Evolutionary conservation across 2,113 vertebrate species (phyloP).

Genomic region (Gallinago media): DNA sequence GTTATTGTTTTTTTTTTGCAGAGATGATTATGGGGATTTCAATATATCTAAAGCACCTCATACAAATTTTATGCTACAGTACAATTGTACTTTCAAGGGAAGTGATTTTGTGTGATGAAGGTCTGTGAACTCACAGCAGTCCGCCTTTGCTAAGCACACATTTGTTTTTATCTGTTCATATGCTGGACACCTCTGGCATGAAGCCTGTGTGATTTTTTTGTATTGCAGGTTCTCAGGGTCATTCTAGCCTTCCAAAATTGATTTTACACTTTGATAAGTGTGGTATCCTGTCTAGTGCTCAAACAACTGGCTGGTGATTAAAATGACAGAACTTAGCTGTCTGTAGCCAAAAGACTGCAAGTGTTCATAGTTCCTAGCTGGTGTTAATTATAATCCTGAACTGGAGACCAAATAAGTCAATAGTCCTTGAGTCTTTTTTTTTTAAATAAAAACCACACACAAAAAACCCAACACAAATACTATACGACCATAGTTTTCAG

Average conservation of each 20-base stretch:
- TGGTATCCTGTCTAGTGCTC: not conserved
- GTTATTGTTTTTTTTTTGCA: not conserved
- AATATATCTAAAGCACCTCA: not conserved
- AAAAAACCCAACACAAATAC: not conserved
- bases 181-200: not conserved
- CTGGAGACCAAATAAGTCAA: not conserved
- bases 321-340: not conserved
- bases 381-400: not conserved
- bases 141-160: not conserved
- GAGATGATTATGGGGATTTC: not conserved
- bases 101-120: not conserved
- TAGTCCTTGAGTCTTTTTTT: not conserved
- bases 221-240: not conserved
- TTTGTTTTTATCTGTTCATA: not conserved
- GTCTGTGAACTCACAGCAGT: not conserved
- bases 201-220: not conserved
- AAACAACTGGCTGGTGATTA: not conserved
- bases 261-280: conserved; percentile 6
- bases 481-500: not conserved
- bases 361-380: not conserved
- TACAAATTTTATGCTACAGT: not conserved
- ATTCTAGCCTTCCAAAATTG: not conserved
- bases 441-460: not conserved
- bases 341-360: not conserved
- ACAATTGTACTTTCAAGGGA: not conserved